A percentile compares a stretch with the other conserved stretches of the same genome.
Evolutionary conservation across 2,888 invertebrate genomes (phyloP).

Genomic region (Acanthosepion pharaonis): DNA sequence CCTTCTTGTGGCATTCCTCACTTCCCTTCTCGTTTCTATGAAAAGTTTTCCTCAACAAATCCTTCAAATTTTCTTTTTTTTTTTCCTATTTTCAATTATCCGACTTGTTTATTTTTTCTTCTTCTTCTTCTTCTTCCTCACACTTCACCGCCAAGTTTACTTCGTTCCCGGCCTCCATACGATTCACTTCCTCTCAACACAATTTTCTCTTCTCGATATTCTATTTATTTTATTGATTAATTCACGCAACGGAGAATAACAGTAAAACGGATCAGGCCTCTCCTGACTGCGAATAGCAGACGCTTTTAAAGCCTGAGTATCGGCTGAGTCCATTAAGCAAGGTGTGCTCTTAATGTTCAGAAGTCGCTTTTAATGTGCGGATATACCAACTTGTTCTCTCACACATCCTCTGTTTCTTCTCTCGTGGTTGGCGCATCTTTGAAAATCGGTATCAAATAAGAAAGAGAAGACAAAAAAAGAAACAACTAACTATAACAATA

Average conservation of each 20-base stretch:
- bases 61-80: not conserved
- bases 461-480: not conserved
- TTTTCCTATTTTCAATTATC: not conserved
- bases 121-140: not conserved
- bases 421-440: not conserved
- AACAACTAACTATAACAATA: too few relatives aligned
- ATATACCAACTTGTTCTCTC: not conserved
- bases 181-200: not conserved
- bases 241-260: not conserved
- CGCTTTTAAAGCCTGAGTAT: slow-evolving; percentile 10
- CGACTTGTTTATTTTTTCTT: not conserved
- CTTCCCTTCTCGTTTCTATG: not conserved
- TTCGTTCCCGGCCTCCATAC: not conserved
- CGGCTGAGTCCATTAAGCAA: not conserved
- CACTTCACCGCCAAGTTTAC: not conserved
- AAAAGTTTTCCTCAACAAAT: not conserved
- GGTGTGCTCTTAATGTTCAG: not conserved
- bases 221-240: slow-evolving; percentile 1
- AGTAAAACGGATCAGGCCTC: slow-evolving; percentile 1
- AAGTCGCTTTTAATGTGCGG: slow-evolving; percentile 14
- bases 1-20: not conserved
- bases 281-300: slow-evolving; percentile 6
- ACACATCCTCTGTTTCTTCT: not conserved
- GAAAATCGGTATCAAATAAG: not conserved
- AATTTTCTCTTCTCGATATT: not conserved